These are phyloP conservation scores for Stomatorhinus ivindoensis DNA, from an alignment of 2,113 vertebrate species.

Conservation along the genomic window DNA sequence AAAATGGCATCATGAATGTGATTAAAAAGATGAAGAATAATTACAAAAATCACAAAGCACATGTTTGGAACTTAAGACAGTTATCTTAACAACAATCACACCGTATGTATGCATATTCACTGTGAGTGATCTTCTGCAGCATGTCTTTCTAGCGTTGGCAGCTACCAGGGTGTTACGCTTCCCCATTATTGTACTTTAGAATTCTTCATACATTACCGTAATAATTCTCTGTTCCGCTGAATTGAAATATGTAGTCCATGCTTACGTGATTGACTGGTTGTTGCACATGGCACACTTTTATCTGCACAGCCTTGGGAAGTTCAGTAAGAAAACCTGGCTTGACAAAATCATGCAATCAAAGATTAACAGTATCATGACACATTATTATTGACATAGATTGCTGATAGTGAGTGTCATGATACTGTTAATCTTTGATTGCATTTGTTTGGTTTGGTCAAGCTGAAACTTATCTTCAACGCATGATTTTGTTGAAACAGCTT, in stretches of 20 bases:
- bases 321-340: background rate
- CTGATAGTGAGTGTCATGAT: too few relatives aligned
- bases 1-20: background rate
- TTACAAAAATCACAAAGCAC: background rate
- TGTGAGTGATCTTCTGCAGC: background rate
- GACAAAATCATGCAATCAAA: too few relatives aligned
- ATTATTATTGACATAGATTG: too few relatives aligned
- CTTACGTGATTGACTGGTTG: background rate
- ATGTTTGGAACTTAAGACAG: background rate
- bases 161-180: background rate
- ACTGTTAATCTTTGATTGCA: too few relatives aligned
- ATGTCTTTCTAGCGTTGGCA: background rate
- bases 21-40: background rate
- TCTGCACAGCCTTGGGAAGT: background rate
- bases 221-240: background rate
- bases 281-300: background rate
- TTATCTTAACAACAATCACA: background rate
- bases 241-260: background rate
- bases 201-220: background rate
- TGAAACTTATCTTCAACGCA: background rate
- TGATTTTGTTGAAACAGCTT: too few relatives aligned
- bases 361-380: too few relatives aligned
- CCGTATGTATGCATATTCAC: background rate
- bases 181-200: too few relatives aligned
- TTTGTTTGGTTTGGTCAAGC: background rate